Conservation (phyloP, 2,797 vertebrate genomes). For the Oreortyx pictus region DNA sequence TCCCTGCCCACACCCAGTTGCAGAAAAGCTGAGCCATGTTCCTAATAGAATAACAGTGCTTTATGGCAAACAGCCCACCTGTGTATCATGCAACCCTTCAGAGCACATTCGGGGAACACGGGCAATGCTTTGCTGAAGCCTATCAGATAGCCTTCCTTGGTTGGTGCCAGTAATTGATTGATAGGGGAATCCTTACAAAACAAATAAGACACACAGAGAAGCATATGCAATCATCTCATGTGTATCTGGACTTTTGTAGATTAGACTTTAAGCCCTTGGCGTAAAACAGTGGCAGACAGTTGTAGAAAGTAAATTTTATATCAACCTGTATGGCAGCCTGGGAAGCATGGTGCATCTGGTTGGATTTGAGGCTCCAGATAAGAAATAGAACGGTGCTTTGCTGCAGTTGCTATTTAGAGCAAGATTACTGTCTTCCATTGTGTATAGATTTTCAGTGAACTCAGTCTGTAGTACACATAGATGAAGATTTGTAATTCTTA, state of each 20-base stretch:
- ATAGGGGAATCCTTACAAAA: not conserved
- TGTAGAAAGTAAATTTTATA: not conserved
- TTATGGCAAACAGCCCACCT: not conserved
- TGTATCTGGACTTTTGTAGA: not conserved
- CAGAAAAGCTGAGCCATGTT: rapidly evolving
- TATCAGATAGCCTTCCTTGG: not conserved
- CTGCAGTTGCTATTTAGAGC: not conserved
- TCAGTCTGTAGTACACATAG: not conserved
- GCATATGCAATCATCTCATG: not conserved
- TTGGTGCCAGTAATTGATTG: not conserved
- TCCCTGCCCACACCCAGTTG: not conserved
- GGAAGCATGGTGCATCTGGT: not conserved
- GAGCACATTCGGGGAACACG: rapidly evolving
- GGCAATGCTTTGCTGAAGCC: not conserved
- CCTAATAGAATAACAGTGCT: not conserved
- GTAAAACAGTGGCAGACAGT: not conserved
- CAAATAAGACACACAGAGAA: not conserved
- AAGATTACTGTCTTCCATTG: not conserved
- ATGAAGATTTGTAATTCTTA: not conserved
- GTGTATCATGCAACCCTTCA: not conserved
- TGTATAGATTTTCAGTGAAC: not conserved
- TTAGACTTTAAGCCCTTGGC: not conserved
- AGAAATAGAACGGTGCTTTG: not conserved
- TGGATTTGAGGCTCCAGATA: conserved; percentile 15
- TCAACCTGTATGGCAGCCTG: not conserved